A percentile compares a stretch with the other conserved stretches of the same genome.
phyloP scores from a whole-genome alignment of 53 echinoderm and acorn worm species.

The Hippasteria phrygiana region DNA sequence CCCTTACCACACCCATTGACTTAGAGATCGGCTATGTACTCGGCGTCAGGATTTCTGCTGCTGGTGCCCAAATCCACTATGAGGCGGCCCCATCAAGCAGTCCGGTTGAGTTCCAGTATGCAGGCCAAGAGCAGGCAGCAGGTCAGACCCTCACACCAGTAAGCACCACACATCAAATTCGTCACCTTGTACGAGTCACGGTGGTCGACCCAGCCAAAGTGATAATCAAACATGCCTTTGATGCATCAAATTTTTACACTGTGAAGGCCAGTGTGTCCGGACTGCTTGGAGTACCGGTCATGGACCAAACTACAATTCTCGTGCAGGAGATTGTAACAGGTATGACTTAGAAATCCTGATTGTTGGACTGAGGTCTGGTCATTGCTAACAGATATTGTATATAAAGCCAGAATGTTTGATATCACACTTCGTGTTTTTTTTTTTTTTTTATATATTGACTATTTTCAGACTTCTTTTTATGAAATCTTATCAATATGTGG shows the following conservation, averaged over 20 bases:
- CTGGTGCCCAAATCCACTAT: conserved; percentile 42
- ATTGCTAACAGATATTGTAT: too few relatives aligned
- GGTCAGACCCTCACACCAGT: neutral
- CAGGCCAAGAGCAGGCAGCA: neutral
- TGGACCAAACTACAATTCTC: neutral
- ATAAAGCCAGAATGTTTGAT: too few relatives aligned
- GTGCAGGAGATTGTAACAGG: conserved; percentile 38
- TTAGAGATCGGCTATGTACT: conserved; percentile 53
- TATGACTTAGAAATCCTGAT: neutral
- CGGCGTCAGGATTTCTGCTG: neutral
- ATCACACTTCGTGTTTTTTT: too few relatives aligned
- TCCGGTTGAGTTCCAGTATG: conserved; percentile 44
- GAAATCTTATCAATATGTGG: too few relatives aligned
- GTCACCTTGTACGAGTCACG: conserved; percentile 49
- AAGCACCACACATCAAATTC: neutral
- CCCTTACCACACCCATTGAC: conserved; percentile 10
- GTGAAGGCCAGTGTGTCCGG: neutral
- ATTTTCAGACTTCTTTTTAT: too few relatives aligned
- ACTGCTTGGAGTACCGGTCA: neutral
- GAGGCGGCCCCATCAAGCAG: neutral
- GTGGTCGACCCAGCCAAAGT: neutral
- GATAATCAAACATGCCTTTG: neutral
- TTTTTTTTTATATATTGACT: too few relatives aligned
- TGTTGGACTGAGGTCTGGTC: neutral
- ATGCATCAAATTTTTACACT: neutral